These are phyloP conservation scores for Drosophila nigrodunni DNA, from an alignment of 1,140 invertebrate genomes.

Conservation along the genomic window DNA sequence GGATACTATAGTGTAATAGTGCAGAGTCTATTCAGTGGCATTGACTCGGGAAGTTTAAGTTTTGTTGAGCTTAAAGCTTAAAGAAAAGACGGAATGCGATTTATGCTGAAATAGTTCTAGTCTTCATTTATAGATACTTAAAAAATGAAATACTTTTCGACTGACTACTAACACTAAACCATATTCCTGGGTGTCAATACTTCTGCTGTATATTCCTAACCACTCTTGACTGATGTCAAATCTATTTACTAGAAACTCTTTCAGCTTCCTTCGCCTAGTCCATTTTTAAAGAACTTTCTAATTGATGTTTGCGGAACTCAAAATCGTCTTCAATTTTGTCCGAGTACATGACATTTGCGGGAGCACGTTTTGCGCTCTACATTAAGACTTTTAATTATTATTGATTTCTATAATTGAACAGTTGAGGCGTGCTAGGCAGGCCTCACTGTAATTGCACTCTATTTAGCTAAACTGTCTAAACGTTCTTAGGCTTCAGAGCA, in stretches of 20 bases:
- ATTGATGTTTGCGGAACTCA: background rate
- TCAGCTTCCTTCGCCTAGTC: too few species aligned
- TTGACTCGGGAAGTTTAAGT: conserved; percentile 8
- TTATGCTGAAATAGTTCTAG: too few species aligned
- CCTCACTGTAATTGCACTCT: conserved; percentile 9
- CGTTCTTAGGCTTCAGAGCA: conserved; percentile 2
- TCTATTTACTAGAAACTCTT: too few species aligned
- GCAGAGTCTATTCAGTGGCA: conserved; percentile 4
- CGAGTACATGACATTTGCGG: background rate
- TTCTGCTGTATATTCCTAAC: too few species aligned
- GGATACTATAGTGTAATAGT: background rate
- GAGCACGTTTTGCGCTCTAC: background rate
- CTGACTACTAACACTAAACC: too few species aligned
- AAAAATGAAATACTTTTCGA: too few species aligned
- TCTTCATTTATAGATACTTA: too few species aligned
- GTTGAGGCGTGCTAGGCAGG: background rate
- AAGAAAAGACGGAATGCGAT: background rate
- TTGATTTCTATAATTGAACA: background rate
- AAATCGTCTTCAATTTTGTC: background rate
- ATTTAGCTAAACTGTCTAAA: conserved; percentile 18
- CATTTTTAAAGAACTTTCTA: too few species aligned
- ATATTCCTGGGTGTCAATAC: too few species aligned
- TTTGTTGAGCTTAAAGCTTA: background rate
- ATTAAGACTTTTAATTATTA: background rate
- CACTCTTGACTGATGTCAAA: too few species aligned